phyloP scores from a whole-genome alignment of 2,797 vertebrate genomes.

The Lutra lutra region DNA sequence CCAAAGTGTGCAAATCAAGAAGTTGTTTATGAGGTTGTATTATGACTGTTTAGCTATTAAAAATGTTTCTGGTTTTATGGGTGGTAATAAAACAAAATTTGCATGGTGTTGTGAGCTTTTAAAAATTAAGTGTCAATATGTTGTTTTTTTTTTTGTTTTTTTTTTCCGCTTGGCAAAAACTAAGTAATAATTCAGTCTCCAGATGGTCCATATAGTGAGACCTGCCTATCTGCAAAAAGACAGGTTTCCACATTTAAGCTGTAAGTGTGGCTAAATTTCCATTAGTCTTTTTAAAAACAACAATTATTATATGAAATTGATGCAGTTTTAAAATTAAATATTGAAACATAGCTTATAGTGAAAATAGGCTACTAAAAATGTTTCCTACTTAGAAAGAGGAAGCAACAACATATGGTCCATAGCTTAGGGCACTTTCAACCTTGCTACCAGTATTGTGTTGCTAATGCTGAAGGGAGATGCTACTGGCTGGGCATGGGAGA shows the following conservation, averaged over 20 bases:
- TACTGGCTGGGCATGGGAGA: fast-evolving
- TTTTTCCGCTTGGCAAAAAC: conserved; percentile 68
- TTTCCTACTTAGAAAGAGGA: neutral
- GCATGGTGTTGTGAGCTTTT: conserved; percentile 62
- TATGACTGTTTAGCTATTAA: conserved; percentile 69
- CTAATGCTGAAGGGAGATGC: neutral
- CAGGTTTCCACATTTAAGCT: conserved; percentile 35
- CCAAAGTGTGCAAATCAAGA: conserved; percentile 76
- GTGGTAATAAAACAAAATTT: conserved; percentile 72
- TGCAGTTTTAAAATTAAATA: conserved; percentile 19
- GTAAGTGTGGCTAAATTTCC: neutral
- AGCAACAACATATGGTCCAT: neutral
- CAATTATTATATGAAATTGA: neutral
- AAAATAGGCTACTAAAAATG: neutral
- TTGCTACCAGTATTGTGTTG: fast-evolving
- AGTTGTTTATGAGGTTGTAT: conserved; percentile 75
- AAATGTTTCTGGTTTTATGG: conserved; percentile 71
- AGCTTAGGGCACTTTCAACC: neutral
- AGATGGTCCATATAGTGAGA: conserved; percentile 55
- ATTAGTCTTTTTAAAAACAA: neutral
- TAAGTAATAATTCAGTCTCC: conserved; percentile 69
- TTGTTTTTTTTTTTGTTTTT: conserved; percentile 38
- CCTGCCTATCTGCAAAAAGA: conserved; percentile 55
- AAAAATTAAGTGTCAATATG: conserved; percentile 77
- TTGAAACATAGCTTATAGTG: neutral